Evolutionary conservation across 2,888 invertebrate genomes (phyloP), one percentile per base, ranked within the genome.

Genomic region (Spodoptera picta): DNA sequence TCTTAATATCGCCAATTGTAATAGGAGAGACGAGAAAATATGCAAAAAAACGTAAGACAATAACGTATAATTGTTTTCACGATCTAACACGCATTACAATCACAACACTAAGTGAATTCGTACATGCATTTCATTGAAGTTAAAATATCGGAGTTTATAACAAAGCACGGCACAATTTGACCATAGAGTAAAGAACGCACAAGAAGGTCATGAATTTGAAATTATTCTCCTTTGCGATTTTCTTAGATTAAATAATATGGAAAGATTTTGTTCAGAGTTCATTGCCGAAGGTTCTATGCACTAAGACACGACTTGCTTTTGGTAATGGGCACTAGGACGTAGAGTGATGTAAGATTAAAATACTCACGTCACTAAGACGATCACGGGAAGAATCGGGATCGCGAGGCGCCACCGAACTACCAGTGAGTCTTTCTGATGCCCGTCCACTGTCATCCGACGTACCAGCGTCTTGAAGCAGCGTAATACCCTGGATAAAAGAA

Each of bases 371-470:
- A 95, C 97, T 97, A 90, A 97, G 96, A 91, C 97, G 96, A 95
- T 97, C 97, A 95, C 96, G 96, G 89, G 97, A 97, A 93, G 97
- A 97, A 94, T 97, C 97, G 87, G 97, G 97, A 94, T 97, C 97
- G 90, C 97, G 95, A 86, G 96, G 96, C 84, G 96, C 96, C 87
- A 96, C 96, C 72, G 96, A 96, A 93, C 97, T 96, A 93, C 97
- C 96, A 91, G 97, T 96, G 90, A 97, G 96, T 88, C 97, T 96
- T 95, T 97, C 97, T 83, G 97, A 97, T 85, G 97, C 97, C 92
- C 97, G 95, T 86, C 97, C 97, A 95, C 97, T 97, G 94, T 97
- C 97, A 95, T 97, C 97, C 91, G 97, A 97, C 89, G 97, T 97
- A 88, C 97, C 97, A 92, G 97, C 97, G 95, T 97, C 97, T 91